A percentile compares a stretch with the other conserved stretches of the same genome.
Conservation (phyloP, 1,140 invertebrate genomes). For the Anoplolepis gracilipes region DNA sequence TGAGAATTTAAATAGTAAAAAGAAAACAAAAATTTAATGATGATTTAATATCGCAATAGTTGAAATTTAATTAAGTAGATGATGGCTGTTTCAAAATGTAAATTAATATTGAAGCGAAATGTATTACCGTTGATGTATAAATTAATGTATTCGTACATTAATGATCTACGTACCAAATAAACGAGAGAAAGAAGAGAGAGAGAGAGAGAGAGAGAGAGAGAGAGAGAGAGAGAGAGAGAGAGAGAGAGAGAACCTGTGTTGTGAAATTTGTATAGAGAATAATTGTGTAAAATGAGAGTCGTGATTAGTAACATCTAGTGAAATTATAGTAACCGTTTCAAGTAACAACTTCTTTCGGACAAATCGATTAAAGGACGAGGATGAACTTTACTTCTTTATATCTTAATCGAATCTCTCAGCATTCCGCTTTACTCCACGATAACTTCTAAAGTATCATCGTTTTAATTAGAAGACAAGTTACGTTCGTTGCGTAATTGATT, state of each 20-base stretch:
- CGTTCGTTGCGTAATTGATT: conserved; percentile 46
- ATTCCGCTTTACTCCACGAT: conserved; percentile 21
- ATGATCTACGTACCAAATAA: neutral
- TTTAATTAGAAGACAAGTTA: conserved; percentile 39
- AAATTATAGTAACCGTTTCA: conserved; percentile 35
- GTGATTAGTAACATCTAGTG: neutral
- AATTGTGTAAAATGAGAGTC: neutral
- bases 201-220: neutral
- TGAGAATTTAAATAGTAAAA: neutral
- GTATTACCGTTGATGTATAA: conserved; percentile 15
- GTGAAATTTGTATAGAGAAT: neutral
- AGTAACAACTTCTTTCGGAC: neutral
- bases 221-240: too few species aligned
- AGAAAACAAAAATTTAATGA: neutral
- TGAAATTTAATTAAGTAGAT: conserved; percentile 26
- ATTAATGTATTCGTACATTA: conserved; percentile 29
- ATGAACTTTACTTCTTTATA: neutral
- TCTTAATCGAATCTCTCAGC: conserved; percentile 50
- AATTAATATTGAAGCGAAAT: conserved; percentile 20
- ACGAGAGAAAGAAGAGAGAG: neutral
- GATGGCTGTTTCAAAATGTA: conserved; percentile 1
- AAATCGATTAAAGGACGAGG: neutral
- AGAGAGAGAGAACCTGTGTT: too few species aligned
- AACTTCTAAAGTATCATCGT: conserved; percentile 6
- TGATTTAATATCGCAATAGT: conserved; percentile 13